These are phyloP conservation scores for Tragelaphus scriptus DNA, from an alignment of 2,113 vertebrate genomes.

Conservation along the genomic window DNA sequence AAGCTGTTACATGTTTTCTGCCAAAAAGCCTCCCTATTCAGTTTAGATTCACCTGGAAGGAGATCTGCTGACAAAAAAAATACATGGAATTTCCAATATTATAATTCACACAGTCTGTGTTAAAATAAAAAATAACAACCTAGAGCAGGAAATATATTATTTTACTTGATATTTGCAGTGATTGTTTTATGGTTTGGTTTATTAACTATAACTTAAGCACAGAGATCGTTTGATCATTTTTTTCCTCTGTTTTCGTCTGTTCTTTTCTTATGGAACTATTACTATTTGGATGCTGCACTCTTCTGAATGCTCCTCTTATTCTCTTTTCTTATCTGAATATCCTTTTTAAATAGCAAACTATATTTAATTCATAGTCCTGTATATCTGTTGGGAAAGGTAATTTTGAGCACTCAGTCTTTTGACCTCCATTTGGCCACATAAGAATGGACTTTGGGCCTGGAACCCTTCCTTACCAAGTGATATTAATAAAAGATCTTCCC, in stretches of 20 bases:
- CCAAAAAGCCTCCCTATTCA: not conserved
- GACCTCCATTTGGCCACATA: not conserved
- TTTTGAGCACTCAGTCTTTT: not conserved
- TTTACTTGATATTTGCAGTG: not conserved
- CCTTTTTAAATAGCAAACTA: not conserved
- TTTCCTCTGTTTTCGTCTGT: not conserved
- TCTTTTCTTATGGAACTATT: not conserved
- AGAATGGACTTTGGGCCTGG: not conserved
- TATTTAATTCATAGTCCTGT: not conserved
- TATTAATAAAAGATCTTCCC: not conserved
- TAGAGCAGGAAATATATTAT: not conserved
- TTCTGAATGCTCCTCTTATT: not conserved
- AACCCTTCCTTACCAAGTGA: not conserved
- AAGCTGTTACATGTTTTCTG: not conserved
- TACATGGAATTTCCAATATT: not conserved
- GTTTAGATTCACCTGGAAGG: not conserved
- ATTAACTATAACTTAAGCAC: constrained; percentile 16
- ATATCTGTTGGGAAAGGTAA: not conserved
- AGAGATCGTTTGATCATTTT: not conserved
- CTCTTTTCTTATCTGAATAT: not conserved
- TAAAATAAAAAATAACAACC: not conserved
- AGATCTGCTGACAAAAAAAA: not conserved
- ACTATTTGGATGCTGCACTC: not conserved
- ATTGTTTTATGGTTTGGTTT: constrained; percentile 4
- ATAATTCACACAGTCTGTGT: not conserved